These are phyloP conservation scores for Chalcosyrphus nemorum DNA, from an alignment of 2,888 invertebrate species.

Conservation along the genomic window DNA sequence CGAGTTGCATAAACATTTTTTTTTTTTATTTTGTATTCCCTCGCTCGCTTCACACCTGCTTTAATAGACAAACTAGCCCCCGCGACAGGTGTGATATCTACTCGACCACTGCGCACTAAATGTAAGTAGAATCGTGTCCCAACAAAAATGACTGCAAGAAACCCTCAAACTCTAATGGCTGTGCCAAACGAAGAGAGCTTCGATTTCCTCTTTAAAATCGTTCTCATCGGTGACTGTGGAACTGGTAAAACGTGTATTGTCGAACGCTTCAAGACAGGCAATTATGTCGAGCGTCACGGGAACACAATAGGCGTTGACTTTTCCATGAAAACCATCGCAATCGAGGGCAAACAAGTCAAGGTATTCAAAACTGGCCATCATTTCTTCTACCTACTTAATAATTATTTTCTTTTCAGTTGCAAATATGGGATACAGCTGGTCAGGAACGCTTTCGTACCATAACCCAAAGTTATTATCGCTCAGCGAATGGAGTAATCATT, in stretches of 20 bases:
- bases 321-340: slow-evolving; percentile 97
- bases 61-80: neutral
- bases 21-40: slow-evolving; percentile 27
- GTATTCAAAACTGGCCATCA: slow-evolving; percentile 82
- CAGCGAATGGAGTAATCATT: slow-evolving; percentile 97
- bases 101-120: neutral
- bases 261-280: slow-evolving; percentile 97
- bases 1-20: slow-evolving; percentile 70
- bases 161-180: slow-evolving; percentile 89
- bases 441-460: slow-evolving; percentile 98
- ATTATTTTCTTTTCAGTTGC: slow-evolving; percentile 80
- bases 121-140: slow-evolving; percentile 8
- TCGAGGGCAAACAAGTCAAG: slow-evolving; percentile 97
- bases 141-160: slow-evolving; percentile 86
- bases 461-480: slow-evolving; percentile 98
- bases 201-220: slow-evolving; percentile 97
- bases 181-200: slow-evolving; percentile 90
- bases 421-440: slow-evolving; percentile 99
- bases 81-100: slow-evolving; percentile 21
- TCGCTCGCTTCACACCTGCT: slow-evolving; percentile 48
- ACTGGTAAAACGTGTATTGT: slow-evolving; percentile 97
- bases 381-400: neutral
- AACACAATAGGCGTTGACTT: slow-evolving; percentile 99
- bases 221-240: slow-evolving; percentile 95
- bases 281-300: slow-evolving; percentile 96